Conservation (phyloP, 1,140 invertebrate genomes). For the Sarcophaga bullata region DNA sequence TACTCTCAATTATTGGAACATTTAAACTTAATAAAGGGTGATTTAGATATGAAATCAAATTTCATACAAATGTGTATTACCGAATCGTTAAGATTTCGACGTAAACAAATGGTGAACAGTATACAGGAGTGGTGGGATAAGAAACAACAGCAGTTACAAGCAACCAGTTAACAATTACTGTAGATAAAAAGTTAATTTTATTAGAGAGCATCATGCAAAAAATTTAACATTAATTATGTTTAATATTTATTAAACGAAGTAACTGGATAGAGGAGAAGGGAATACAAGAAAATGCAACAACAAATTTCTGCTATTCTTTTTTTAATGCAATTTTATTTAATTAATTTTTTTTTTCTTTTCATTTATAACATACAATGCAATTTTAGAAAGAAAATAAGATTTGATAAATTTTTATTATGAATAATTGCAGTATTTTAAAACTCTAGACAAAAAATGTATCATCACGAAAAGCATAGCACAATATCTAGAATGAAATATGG, state of each 20-base stretch:
- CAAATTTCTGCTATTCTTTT: too few species aligned
- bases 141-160: conserved; percentile 48
- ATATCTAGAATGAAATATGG: too few species aligned
- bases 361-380: too few species aligned
- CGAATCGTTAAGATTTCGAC: conserved; percentile 84
- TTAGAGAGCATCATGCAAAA: not conserved
- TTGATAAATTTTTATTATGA: too few species aligned
- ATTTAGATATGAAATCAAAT: conserved; percentile 73
- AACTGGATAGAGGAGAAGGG: not conserved
- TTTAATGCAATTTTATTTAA: too few species aligned
- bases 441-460: too few species aligned
- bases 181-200: conserved; percentile 24
- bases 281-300: too few species aligned
- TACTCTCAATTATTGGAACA: conserved; percentile 77
- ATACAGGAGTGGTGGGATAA: conserved; percentile 65
- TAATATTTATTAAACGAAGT: not conserved
- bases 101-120: conserved; percentile 74
- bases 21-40: conserved; percentile 78
- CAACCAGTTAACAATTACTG: conserved; percentile 45
- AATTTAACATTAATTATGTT: not conserved
- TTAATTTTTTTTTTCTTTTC: too few species aligned
- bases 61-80: conserved; percentile 80
- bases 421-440: too few species aligned
- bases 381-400: too few species aligned
- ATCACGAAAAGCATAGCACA: too few species aligned